A percentile compares a stretch with the other conserved stretches of the same genome.
These are phyloP conservation scores for Poeciliopsis presidionis DNA, from an alignment of 2,797 vertebrate genomes.

Conservation along the genomic window DNA sequence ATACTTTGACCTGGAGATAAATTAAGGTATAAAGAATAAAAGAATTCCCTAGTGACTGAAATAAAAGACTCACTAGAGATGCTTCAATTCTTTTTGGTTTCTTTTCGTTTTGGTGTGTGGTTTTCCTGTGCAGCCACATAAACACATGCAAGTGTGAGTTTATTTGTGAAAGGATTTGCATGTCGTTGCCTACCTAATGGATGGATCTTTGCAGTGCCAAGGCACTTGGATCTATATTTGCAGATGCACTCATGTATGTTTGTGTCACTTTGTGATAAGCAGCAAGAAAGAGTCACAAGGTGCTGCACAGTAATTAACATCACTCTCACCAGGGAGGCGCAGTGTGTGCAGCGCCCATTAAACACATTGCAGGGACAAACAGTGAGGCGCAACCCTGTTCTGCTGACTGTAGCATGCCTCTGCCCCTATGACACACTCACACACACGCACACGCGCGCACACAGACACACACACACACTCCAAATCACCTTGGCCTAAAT, in stretches of 20 bases:
- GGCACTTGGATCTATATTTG: conserved; percentile 7
- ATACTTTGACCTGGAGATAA: neutral
- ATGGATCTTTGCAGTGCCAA: conserved; percentile 21
- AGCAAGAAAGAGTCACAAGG: conserved; percentile 47
- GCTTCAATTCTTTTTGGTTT: neutral
- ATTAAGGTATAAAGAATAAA: conserved; percentile 1
- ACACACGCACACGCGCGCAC: conserved; percentile 34
- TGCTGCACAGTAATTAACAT: conserved; percentile 74
- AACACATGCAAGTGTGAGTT: conserved; percentile 17
- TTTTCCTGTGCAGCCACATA: neutral
- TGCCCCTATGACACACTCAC: conserved; percentile 28
- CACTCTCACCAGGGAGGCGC: conserved; percentile 62
- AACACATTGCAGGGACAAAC: conserved; percentile 69
- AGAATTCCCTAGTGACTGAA: neutral
- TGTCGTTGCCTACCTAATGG: conserved; percentile 32
- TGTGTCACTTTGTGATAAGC: conserved; percentile 10
- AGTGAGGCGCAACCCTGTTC: conserved; percentile 52
- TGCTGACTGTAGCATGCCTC: conserved; percentile 65
- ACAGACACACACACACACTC: conserved; percentile 27
- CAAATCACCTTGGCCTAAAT: conserved; percentile 57
- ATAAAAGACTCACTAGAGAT: neutral
- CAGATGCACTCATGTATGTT: conserved; percentile 14
- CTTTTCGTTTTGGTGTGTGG: conserved; percentile 7
- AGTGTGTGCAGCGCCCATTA: conserved; percentile 67
- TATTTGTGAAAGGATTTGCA: conserved; percentile 45